These are phyloP conservation scores for Actinia tenebrosa DNA, from an alignment of 64 coral and sea anemone species.

Conservation along the genomic window DNA sequence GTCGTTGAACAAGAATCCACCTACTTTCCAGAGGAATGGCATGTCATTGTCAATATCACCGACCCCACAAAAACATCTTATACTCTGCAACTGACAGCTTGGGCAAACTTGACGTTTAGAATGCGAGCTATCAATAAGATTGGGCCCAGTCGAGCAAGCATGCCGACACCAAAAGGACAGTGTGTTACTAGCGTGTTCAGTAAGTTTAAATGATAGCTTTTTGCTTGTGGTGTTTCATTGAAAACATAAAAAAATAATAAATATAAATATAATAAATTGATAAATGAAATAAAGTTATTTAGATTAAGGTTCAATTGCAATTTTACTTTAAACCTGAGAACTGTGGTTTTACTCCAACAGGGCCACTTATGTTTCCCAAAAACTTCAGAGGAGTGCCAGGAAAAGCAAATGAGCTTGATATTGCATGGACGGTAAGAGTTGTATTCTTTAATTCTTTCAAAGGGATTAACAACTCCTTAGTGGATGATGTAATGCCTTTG, in stretches of 20 bases:
- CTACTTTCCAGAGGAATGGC: conserved; percentile 41
- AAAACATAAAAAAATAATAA: not conserved
- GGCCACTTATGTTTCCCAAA: conserved; percentile 46
- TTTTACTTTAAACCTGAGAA: not conserved
- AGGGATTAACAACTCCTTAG: too few relatives aligned
- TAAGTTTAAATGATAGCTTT: not conserved
- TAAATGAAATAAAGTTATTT: too few relatives aligned
- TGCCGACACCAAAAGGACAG: conserved; percentile 14
- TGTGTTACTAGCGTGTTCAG: conserved; percentile 21
- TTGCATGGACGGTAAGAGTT: conserved; percentile 63
- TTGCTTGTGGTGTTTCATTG: too few relatives aligned
- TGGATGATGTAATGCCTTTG: too few relatives aligned
- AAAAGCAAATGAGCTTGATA: conserved; percentile 32
- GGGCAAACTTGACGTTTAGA: conserved; percentile 47
- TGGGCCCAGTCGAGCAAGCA: conserved; percentile 68
- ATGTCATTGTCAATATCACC: conserved; percentile 39
- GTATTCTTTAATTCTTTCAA: not conserved
- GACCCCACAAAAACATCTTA: conserved; percentile 36
- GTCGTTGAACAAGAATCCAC: conserved; percentile 65
- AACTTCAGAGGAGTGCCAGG: conserved; percentile 51
- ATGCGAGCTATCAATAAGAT: conserved; percentile 69
- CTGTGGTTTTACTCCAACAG: conserved; percentile 6
- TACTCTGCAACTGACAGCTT: conserved; percentile 32
- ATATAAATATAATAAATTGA: too few relatives aligned
- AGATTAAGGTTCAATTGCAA: too few relatives aligned